Conservation (phyloP, 2,888 invertebrate genomes). For the Epinotia bilunana region DNA sequence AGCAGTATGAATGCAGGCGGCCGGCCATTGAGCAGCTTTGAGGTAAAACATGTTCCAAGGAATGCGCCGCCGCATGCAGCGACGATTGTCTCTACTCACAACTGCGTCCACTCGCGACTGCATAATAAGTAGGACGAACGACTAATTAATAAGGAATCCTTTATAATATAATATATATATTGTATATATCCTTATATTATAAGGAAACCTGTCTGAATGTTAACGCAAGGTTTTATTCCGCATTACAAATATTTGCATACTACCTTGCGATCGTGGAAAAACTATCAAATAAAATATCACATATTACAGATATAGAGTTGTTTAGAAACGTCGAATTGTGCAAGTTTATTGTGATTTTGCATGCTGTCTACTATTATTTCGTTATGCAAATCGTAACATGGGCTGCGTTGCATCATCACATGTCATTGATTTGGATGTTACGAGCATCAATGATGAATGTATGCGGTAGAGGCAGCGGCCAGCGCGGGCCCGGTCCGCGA, state of each 20-base stretch:
- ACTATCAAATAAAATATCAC: neutral
- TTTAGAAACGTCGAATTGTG: neutral
- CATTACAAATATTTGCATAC: constrained; percentile 21
- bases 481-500: constrained; percentile 50
- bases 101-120: constrained; percentile 41
- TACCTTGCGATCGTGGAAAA: neutral
- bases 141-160: constrained; percentile 31
- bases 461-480: constrained; percentile 47
- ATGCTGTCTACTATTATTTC: constrained; percentile 21
- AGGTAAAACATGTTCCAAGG: constrained; percentile 75
- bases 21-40: constrained; percentile 60
- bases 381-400: constrained; percentile 22
- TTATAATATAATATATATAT: neutral
- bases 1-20: constrained; percentile 48
- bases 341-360: constrained; percentile 9
- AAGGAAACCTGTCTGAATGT: constrained; percentile 20
- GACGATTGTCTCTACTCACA: constrained; percentile 41
- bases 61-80: constrained; percentile 60
- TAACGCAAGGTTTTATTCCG: constrained; percentile 8
- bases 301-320: neutral
- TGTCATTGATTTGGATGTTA: constrained; percentile 25
- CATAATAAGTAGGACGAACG: constrained; percentile 43
- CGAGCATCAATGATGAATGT: constrained; percentile 41
- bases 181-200: too few relatives aligned
- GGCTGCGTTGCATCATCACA: constrained; percentile 33